Base-by-base conservation (phyloP, 2,888 invertebrate species). In the Oscheius myriophilus region DNA sequence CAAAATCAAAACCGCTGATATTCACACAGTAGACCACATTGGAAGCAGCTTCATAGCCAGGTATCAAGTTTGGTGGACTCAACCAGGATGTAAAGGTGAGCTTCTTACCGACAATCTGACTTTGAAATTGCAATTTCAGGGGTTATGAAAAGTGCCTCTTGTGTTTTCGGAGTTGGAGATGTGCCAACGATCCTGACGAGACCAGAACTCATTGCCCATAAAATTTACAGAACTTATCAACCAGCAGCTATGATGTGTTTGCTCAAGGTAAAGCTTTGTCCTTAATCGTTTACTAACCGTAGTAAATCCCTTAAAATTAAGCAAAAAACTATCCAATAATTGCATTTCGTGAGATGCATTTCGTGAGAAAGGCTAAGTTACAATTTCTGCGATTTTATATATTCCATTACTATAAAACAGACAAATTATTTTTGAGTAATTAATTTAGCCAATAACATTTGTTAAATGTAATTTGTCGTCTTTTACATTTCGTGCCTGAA, bases 171-270 rank as follows among this genome's bases (percentile, higher is more conserved):
- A 16, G 73, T 77, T 11, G 70, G 55, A n/a, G 77, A 77, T 45
- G 70, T 77, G 45, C 71, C 74, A 39, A 72, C 70, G 26, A 68
- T 77, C 18, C 54, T 70, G 58, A 75, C 69, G 23, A 55, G 78
- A 25, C 75, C 78, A 11, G 78, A 78, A 41, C 45, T 78, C 2
- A 68, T 79, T 0, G 77, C 77, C 1, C 79, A 79, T 67, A 79
- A 79, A 53, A 55, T 79, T 14, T 79, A 79, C 61, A 49, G 77
- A 2, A 70, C 69, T n/a, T 78, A 66, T 52, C 61, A 79, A 49
- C 75, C 79, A 0, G 79, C 79, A 4, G 76, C 74, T 2, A 75
- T 71, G 45, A 72, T 79, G 70, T 79, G 79, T 49, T 54, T 76
- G 33, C 66, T 78, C 43, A 78, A 78, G 69, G 77, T 73, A 23